Evolutionary conservation across 2,888 invertebrate genomes (phyloP), one percentile per base, ranked within the genome.

Genomic region (Thyatira batis): DNA sequence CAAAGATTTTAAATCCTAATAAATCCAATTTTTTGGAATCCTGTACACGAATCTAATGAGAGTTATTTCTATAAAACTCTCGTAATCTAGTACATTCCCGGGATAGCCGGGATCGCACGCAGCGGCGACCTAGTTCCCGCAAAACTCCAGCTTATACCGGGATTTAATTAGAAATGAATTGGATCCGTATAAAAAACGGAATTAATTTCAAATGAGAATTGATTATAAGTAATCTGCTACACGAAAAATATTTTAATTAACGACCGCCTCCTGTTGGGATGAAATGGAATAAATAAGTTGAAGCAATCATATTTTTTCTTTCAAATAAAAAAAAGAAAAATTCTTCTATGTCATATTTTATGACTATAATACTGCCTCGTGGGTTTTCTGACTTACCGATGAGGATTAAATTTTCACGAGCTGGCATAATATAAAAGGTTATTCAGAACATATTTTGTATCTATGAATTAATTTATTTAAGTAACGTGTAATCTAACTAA

Each of bases 101-200:
- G 59, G 62, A 61, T 58, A 60, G 43, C 49, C 58, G 53, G 55
- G 60, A 64, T 61, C 52, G 61, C 50, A 67, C 63, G 70, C 67
- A 65, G 65, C 20, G 55, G 25, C 49, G 69, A 57, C 65, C 70
- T 59, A 70, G 49, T 67, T 63, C 60, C 50, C 51, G 48, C 23
- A 17, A 39, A 39, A 39, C 39, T 39, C 39, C 39, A 8, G 50
- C 55, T 54, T 59, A 58, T 58, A 48, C 55, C 55, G 50, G 55
- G 60, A 63, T 67, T 70, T 72, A 72, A 70, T 70, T 69, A 69
- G 65, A 69, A 62, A 56, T 58, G 60, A 71, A 63, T 61, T 50
- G 53, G 46, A 39, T 17, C 39, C 39, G 8, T 39, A 39, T 17
- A 39, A 39, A 39, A 39, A 39, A 39, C 39, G 39, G 39, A 39